phyloP scores from a whole-genome alignment of 1,140 invertebrate genomes.

The Drosophila equinoxialis region DNA sequence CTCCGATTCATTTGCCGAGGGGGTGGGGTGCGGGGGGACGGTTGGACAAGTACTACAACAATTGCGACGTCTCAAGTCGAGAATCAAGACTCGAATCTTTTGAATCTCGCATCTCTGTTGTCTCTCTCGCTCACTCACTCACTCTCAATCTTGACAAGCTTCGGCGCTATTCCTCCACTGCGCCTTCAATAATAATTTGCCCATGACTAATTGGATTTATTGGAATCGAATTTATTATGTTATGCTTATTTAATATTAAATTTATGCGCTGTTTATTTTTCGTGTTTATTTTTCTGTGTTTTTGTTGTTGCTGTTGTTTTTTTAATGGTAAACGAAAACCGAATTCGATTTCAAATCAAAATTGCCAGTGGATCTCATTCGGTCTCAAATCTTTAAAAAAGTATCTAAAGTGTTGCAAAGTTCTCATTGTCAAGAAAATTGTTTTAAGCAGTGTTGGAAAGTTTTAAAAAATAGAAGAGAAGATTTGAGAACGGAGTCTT shows the following conservation, averaged over 20 bases:
- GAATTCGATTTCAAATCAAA: not conserved
- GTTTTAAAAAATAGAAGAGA: no score
- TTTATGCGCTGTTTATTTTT: conserved; percentile 77
- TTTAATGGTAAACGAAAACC: conserved; percentile 9
- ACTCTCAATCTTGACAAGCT: conserved; percentile 30
- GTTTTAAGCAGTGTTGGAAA: no score
- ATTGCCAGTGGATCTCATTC: not conserved
- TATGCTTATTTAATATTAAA: conserved; percentile 80
- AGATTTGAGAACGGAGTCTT: no score
- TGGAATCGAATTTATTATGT: conserved; percentile 78
- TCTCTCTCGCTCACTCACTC: not conserved
- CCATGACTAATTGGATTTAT: conserved; percentile 82
- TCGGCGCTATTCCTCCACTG: conserved; percentile 12
- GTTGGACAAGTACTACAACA: conserved; percentile 10
- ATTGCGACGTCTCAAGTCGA: conserved; percentile 18
- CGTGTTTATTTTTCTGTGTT: not conserved
- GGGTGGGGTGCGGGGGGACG: not conserved
- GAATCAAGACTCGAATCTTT: conserved; percentile 14
- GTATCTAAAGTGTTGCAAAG: no score
- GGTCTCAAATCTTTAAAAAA: not conserved
- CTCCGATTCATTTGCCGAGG: not conserved
- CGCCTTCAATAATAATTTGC: conserved; percentile 78
- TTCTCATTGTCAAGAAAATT: no score
- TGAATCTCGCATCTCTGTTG: not conserved
- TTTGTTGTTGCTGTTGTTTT: not conserved